phyloP scores from a whole-genome alignment of 2,888 invertebrate species.

The Stenoptilia bipunctidactyla region DNA sequence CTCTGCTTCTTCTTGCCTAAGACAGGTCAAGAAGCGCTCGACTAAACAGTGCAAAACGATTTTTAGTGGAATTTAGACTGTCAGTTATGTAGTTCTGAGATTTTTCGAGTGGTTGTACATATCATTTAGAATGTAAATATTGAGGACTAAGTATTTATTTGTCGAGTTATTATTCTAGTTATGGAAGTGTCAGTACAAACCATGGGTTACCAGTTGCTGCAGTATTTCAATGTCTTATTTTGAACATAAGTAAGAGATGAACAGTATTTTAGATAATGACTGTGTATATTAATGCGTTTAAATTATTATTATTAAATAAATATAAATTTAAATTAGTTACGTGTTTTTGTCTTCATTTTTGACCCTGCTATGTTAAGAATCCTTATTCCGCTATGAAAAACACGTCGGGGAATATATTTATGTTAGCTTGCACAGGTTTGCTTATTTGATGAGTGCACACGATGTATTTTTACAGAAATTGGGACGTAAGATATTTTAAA shows the following conservation, averaged over 20 bases:
- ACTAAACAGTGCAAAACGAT: slow-evolving; percentile 50
- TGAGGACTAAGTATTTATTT: slow-evolving; percentile 51
- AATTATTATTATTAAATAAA: slow-evolving; percentile 57
- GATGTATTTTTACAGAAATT: no score
- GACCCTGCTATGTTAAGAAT: no score
- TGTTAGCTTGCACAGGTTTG: no score
- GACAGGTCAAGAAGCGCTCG: slow-evolving; percentile 80
- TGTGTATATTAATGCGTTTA: slow-evolving; percentile 63
- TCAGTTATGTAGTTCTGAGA: slow-evolving; percentile 20
- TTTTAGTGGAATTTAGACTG: slow-evolving; percentile 50
- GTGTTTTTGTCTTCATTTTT: not conserved
- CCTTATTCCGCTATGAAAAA: no score
- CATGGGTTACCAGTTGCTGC: slow-evolving; percentile 41
- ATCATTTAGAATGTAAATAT: slow-evolving; percentile 61
- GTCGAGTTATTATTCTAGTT: slow-evolving; percentile 22
- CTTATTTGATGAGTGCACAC: no score
- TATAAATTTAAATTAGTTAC: not conserved
- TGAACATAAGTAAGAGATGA: slow-evolving; percentile 30
- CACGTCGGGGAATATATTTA: no score
- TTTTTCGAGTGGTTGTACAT: slow-evolving; percentile 49
- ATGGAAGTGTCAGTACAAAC: slow-evolving; percentile 21
- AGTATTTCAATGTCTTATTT: slow-evolving; percentile 45
- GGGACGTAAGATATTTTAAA: no score
- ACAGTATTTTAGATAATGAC: slow-evolving; percentile 66
- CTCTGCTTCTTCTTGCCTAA: slow-evolving; percentile 82